Percentiles rank a stretch among this genome's conserved stretches.
These are phyloP conservation scores for Halocynthia aurantium DNA, from an alignment of 23 tunicate species.

Conservation along the genomic window DNA sequence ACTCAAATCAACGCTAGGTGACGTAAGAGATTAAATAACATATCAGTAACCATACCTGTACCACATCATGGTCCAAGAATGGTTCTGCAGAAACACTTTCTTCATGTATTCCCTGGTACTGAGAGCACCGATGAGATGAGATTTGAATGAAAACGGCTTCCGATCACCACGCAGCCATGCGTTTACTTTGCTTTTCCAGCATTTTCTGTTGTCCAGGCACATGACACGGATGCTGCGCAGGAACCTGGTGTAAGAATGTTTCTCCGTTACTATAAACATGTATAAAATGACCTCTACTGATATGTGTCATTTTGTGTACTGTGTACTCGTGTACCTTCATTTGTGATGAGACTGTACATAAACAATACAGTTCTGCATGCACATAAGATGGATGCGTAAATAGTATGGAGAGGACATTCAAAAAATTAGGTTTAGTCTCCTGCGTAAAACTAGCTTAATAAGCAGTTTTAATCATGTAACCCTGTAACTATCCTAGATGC, in stretches of 20 bases:
- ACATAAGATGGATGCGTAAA: too few relatives aligned
- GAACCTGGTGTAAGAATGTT: constrained; percentile 31
- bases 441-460: too few relatives aligned
- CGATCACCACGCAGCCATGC: constrained; percentile 84
- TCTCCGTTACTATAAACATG: too few relatives aligned
- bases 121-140: constrained; percentile 53
- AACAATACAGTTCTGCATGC: too few relatives aligned
- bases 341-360: too few relatives aligned
- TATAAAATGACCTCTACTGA: too few relatives aligned
- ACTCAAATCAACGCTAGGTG: neutral
- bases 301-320: too few relatives aligned
- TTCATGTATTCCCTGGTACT: constrained; percentile 76
- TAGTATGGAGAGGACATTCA: too few relatives aligned
- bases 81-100: constrained; percentile 71
- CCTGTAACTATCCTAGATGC: too few relatives aligned
- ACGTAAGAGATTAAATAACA: neutral
- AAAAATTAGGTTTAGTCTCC: too few relatives aligned
- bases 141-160: constrained; percentile 60
- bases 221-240: constrained; percentile 58
- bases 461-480: too few relatives aligned
- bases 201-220: constrained; percentile 71
- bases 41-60: constrained; percentile 38
- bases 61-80: constrained; percentile 66
- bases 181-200: constrained; percentile 77
- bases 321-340: too few relatives aligned